Evolutionary conservation across 64 coral and sea anemone genomes (phyloP).

Genomic region (Catalaphyllia jardinei): DNA sequence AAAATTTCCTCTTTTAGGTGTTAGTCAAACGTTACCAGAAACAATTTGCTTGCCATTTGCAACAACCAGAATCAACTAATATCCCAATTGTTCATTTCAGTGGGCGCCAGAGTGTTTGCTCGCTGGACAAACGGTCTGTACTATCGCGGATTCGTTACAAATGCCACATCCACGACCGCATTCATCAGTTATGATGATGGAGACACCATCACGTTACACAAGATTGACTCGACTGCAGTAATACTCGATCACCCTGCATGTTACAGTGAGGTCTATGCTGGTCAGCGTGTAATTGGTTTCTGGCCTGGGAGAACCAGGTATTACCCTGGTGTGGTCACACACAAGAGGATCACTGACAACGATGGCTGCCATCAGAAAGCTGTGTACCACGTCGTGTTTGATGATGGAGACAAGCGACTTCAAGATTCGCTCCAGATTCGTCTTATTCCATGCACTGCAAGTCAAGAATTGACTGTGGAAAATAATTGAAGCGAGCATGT

Average conservation of each 20-base stretch:
- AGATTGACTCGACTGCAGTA: slow-evolving; percentile 38
- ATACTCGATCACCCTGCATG: slow-evolving; percentile 59
- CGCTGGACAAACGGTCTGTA: slow-evolving; percentile 71
- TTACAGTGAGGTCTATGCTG: slow-evolving; percentile 34
- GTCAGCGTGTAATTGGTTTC: slow-evolving; percentile 63
- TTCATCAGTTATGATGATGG: slow-evolving; percentile 78
- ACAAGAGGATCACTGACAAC: not conserved
- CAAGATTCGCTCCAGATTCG: slow-evolving; percentile 36
- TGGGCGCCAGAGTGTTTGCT: slow-evolving; percentile 67
- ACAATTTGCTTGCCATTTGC: too few species aligned
- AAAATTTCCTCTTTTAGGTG: too few species aligned
- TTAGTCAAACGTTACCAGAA: too few species aligned
- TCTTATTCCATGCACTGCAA: not conserved
- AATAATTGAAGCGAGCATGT: too few species aligned
- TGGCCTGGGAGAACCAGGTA: slow-evolving; percentile 32
- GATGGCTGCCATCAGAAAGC: not conserved
- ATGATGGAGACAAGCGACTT: slow-evolving; percentile 39
- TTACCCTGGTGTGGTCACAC: slow-evolving; percentile 25
- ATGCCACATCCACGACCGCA: slow-evolving; percentile 25
- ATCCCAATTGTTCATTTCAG: slow-evolving; percentile 5
- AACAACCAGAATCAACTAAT: too few species aligned
- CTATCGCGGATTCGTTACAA: slow-evolving; percentile 58
- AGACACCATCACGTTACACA: slow-evolving; percentile 43
- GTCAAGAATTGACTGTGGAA: too few species aligned
- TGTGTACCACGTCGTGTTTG: slow-evolving; percentile 38